These are phyloP conservation scores for Condylostylus longicornis DNA, from an alignment of 1,140 invertebrate species.

Conservation along the genomic window DNA sequence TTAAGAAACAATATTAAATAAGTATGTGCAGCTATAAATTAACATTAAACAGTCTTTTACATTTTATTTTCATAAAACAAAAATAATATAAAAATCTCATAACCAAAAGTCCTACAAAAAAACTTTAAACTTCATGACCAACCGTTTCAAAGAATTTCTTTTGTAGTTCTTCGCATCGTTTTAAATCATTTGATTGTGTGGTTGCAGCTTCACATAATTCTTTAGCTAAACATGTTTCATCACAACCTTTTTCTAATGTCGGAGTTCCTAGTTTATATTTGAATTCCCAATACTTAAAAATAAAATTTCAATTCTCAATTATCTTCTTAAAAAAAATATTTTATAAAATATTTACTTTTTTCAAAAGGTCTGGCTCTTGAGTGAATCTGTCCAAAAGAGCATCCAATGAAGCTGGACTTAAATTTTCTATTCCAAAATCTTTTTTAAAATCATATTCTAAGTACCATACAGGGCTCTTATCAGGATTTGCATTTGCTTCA, in stretches of 20 bases:
- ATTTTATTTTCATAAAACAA: no score
- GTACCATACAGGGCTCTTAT: constrained; percentile 42
- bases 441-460: constrained; percentile 54
- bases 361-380: constrained; percentile 14
- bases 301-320: background rate
- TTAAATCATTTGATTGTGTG: constrained; percentile 36
- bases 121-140: no score
- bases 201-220: constrained; percentile 42
- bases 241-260: constrained; percentile 36
- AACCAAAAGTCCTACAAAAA: no score
- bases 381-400: constrained; percentile 36
- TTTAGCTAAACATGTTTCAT: constrained; percentile 39
- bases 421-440: constrained; percentile 39
- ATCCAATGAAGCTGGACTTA: constrained; percentile 34
- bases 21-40: no score
- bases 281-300: constrained; percentile 33
- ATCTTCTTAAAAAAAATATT: background rate
- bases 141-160: constrained; percentile 16
- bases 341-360: constrained; percentile 14
- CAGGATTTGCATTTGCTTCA: constrained; percentile 46
- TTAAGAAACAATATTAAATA: no score
- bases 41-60: no score
- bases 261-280: constrained; percentile 41
- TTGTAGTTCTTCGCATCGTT: constrained; percentile 38
- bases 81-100: no score